Evolutionary conservation across 2,797 vertebrate species (phyloP), one percentile per base, ranked within the genome.

Genomic region (Mastacembelus armatus): DNA sequence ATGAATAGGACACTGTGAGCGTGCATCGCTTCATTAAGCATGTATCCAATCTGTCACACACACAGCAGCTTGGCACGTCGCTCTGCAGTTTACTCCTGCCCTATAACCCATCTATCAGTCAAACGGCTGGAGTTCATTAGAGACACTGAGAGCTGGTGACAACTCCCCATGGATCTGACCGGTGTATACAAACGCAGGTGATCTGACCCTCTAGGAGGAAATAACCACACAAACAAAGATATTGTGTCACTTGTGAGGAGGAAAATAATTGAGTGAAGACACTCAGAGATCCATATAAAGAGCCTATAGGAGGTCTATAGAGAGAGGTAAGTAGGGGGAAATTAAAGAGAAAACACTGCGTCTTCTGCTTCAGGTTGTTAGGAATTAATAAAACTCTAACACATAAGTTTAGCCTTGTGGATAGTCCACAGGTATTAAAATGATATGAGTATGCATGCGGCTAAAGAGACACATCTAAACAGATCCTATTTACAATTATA

Each of bases 101-200:
- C 81, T 71, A 43, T 77, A 86, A 82, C 85, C 81, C 68, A 36
- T 52, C 87, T 84, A 89, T 89, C 90, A 87, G 75, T 92, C 89
- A 90, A 85, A 44, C 71, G 50, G 73, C 72, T 78, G 77, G 80
- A 88, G 88, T 90, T 90, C 91, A 90, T 90, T 88, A 90, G 79
- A 72, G 81, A 80, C 85, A 63, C 82, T 58, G 83, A 84, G 87
- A 79, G 80, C 80, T 19, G 64, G 38, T 81, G 89, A 90, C 85
- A 87, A 80, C 83, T 87, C 86, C 88, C 88, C 66, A 27, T 44
- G 44, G 83, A 80, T 74, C 79, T 82, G 86, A 89, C 88, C 86
- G 33, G 71, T 68, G 85, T 73, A 43, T 24, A 72, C 82, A 84
- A 81, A 85, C 59, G 67, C 77, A 83, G 84, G 86, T 81, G 88